Evolutionary conservation across 2,797 vertebrate genomes (phyloP).

Genomic region (Microchirus variegatus): DNA sequence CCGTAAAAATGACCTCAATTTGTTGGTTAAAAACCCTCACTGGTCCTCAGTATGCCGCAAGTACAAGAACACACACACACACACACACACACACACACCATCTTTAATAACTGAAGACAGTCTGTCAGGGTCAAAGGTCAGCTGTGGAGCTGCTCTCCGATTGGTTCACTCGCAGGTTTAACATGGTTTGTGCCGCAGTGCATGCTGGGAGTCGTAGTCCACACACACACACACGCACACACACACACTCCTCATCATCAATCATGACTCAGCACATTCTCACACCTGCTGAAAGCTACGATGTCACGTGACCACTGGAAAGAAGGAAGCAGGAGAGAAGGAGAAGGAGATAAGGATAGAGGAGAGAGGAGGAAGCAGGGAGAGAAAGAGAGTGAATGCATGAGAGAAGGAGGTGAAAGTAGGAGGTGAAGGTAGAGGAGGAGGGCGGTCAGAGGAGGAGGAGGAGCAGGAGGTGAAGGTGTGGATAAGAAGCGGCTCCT

Average conservation of each 20-base stretch:
- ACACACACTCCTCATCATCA: no score
- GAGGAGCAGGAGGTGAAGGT: conserved; percentile 29
- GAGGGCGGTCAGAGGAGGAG: conserved; percentile 1
- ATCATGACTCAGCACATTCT: no score
- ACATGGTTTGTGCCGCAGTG: not conserved
- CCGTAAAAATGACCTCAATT: no score
- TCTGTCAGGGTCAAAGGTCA: conserved; percentile 44
- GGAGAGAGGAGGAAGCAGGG: no score
- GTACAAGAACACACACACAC: no score
- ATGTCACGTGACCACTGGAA: no score
- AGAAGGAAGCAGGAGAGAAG: no score
- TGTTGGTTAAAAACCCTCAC: no score
- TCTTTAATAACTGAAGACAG: conserved; percentile 39
- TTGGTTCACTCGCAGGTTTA: not conserved
- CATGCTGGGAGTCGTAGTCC: conserved; percentile 16
- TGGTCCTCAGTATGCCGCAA: no score
- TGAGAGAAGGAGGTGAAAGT: not conserved
- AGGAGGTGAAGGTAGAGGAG: no score
- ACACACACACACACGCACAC: not conserved
- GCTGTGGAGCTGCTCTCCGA: not conserved
- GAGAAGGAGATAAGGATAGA: no score
- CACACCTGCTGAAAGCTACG: no score
- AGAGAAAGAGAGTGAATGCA: not conserved
- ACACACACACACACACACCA: conserved; percentile 36
- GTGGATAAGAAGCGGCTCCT: conserved; percentile 44